Conservation (phyloP, 64 coral and sea anemone species). For the Pachyseris speciosa region DNA sequence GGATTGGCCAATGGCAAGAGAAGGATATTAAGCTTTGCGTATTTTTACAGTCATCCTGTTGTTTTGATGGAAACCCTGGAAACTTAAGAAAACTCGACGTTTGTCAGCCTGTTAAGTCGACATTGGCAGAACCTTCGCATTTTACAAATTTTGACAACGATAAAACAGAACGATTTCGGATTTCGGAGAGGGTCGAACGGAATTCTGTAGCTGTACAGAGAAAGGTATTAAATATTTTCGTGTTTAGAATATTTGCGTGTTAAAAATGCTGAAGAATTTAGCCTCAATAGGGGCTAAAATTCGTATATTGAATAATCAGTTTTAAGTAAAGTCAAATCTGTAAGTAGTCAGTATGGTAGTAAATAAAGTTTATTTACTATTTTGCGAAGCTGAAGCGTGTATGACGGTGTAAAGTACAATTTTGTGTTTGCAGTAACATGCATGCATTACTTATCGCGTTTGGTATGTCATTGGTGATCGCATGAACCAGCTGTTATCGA, state of each 20-base stretch:
- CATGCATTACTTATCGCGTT: no score
- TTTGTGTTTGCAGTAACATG: no score
- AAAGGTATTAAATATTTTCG: neutral
- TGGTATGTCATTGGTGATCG: no score
- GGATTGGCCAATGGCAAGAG: neutral
- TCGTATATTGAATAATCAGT: no score
- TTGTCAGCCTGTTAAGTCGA: neutral
- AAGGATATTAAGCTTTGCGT: neutral
- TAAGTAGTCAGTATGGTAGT: no score
- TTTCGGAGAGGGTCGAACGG: neutral
- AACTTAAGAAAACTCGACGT: neutral
- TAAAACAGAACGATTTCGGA: neutral
- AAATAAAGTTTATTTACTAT: no score
- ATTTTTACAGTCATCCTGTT: neutral
- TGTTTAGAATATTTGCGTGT: neutral
- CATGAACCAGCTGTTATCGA: no score
- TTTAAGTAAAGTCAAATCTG: no score
- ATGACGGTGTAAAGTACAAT: no score
- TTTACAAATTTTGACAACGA: neutral
- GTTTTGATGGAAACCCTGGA: slow-evolving; percentile 1
- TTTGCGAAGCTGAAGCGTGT: no score
- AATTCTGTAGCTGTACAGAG: neutral
- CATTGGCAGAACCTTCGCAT: neutral
- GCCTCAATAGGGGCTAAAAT: neutral
- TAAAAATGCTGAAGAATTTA: neutral